These are phyloP conservation scores for Rhombomys opimus DNA, from an alignment of 2,113 vertebrate genomes.

Conservation along the genomic window DNA sequence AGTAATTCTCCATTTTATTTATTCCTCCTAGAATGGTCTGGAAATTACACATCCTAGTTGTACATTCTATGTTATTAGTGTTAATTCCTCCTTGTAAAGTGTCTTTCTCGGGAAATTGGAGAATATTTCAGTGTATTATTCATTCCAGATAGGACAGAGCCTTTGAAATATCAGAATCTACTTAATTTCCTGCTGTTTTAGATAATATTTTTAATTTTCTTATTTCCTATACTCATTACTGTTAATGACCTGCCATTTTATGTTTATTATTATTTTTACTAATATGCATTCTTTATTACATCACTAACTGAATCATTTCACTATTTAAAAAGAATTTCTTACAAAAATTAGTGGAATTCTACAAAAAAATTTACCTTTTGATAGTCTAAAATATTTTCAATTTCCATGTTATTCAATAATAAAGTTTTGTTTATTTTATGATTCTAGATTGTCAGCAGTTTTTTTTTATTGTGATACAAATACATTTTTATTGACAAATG, in stretches of 20 bases:
- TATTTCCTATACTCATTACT: neutral
- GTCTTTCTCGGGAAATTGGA: neutral
- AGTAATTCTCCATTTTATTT: neutral
- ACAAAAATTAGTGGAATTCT: neutral
- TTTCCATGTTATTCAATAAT: neutral
- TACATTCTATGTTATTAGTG: neutral
- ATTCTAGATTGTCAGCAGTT: neutral
- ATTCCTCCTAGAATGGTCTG: neutral
- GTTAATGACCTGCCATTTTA: neutral
- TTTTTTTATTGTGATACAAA: neutral
- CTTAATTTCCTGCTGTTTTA: neutral
- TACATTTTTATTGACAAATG: conserved; percentile 27
- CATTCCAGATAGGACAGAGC: neutral
- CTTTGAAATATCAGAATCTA: neutral
- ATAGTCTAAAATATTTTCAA: neutral
- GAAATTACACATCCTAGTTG: neutral
- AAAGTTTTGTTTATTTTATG: neutral
- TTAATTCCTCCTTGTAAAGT: neutral
- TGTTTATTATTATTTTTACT: neutral
- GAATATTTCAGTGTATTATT: neutral
- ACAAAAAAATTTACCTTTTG: neutral
- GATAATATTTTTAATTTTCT: neutral
- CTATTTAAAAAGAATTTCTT: neutral
- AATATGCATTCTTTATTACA: neutral
- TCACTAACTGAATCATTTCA: neutral